A percentile compares a stretch with the other conserved stretches of the same genome.
phyloP scores from a whole-genome alignment of 2,113 vertebrate species.

The Tachycineta bicolor region DNA sequence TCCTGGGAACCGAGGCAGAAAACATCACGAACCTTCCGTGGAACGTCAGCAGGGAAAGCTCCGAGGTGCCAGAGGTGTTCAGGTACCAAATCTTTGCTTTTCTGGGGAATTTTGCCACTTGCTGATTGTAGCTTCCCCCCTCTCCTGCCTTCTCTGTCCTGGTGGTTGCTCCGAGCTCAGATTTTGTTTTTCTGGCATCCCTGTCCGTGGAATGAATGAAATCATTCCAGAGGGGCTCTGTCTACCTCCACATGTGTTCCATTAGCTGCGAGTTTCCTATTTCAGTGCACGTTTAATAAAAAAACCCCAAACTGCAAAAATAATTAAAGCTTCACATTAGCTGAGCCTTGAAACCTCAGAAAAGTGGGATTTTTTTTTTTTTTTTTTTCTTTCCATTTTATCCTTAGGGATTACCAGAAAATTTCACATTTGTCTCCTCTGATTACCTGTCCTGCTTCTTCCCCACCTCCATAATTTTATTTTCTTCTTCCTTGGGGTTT shows the following conservation, averaged over 20 bases:
- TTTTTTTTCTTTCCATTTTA: not conserved
- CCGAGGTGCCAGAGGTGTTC: not conserved
- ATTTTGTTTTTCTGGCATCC: constrained; percentile 54
- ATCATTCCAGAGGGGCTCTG: not conserved
- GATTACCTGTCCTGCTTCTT: not conserved
- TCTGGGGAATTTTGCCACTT: not conserved
- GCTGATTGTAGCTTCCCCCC: not conserved
- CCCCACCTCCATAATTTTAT: not conserved
- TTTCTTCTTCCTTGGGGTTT: not conserved
- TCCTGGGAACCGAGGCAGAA: not conserved
- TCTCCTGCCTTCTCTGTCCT: not conserved
- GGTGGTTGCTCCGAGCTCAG: constrained; percentile 17
- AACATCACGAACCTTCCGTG: not conserved
- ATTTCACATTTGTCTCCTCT: not conserved
- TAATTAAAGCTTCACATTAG: constrained; percentile 56
- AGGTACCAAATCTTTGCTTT: not conserved
- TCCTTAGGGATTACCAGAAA: not conserved
- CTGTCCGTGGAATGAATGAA: not conserved
- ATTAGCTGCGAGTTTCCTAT: constrained; percentile 34
- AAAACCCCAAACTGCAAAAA: constrained; percentile 66
- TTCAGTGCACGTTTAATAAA: constrained; percentile 53
- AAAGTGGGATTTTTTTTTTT: not conserved
- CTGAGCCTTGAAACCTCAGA: not conserved
- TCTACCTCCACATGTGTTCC: constrained; percentile 63
- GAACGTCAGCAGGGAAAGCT: not conserved